Evolutionary conservation across 2,888 invertebrate species (phyloP).

Genomic region (Napeogenes inachia): DNA sequence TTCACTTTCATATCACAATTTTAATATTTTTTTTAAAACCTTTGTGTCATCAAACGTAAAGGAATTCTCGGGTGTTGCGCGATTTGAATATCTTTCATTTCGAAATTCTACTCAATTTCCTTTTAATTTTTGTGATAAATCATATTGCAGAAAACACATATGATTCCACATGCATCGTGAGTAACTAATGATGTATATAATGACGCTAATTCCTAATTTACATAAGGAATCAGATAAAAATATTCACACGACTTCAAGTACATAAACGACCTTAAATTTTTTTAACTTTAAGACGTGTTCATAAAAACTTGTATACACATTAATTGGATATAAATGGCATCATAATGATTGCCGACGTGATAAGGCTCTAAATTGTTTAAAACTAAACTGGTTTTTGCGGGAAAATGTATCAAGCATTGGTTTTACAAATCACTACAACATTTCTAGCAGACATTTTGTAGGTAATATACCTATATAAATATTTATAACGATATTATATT

Average conservation of each 20-base stretch:
- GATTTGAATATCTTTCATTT: constrained; percentile 26
- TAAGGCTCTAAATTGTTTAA: constrained; percentile 1
- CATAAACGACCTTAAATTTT: no score
- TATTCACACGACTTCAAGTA: no score
- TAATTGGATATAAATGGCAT: constrained; percentile 4
- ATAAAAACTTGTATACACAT: constrained; percentile 1
- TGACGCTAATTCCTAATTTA: no score
- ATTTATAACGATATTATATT: no score
- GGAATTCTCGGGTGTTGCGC: not conserved
- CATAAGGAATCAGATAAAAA: no score
- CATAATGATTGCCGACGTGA: not conserved
- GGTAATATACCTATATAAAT: no score
- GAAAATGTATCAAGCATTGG: not conserved
- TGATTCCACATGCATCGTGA: not conserved
- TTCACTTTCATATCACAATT: no score
- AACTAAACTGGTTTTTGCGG: not conserved
- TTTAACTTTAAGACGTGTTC: no score
- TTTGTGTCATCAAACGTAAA: constrained; percentile 12
- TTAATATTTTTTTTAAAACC: constrained; percentile 13
- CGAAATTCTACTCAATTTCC: constrained; percentile 19
- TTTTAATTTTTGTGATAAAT: constrained; percentile 16
- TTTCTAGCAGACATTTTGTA: no score
- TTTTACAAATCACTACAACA: not conserved
- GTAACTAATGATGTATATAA: not conserved
- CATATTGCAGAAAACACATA: not conserved